Evolutionary conservation across 2,888 invertebrate genomes (phyloP).

Genomic region (Pardosa pseudoannulata): DNA sequence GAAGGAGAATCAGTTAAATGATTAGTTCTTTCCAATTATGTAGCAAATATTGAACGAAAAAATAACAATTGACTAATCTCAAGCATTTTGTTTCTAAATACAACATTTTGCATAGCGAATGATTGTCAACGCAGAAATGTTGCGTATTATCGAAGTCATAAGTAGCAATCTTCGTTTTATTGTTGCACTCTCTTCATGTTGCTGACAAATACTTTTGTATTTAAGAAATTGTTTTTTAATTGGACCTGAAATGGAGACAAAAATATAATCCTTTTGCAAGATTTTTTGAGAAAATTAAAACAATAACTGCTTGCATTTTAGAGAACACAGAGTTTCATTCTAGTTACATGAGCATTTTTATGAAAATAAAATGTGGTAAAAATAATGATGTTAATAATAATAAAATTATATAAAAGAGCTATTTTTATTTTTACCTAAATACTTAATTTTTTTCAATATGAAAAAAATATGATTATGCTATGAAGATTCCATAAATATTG

Average conservation of each 20-base stretch:
- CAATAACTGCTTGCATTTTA: constrained; percentile 1
- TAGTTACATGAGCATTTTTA: no score
- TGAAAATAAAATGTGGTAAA: no score
- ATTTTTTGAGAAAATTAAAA: constrained; percentile 7
- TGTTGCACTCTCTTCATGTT: constrained; percentile 28
- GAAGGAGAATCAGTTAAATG: constrained; percentile 53
- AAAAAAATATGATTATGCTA: no score
- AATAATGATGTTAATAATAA: no score
- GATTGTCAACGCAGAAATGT: constrained; percentile 11
- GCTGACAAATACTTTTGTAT: constrained; percentile 39
- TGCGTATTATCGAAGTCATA: constrained; percentile 48
- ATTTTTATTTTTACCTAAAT: no score
- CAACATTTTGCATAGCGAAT: constrained; percentile 38
- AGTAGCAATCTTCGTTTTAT: constrained; percentile 36
- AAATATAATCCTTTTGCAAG: constrained; percentile 1
- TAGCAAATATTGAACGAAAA: constrained; percentile 17
- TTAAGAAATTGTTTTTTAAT: constrained; percentile 36
- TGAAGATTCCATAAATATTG: no score
- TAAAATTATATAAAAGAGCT: no score
- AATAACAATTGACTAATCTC: not conserved
- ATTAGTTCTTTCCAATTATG: constrained; percentile 49
- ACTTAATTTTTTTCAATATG: no score
- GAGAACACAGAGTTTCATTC: no score
- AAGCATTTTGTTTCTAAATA: constrained; percentile 43
- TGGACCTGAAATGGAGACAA: constrained; percentile 24